Evolutionary conservation across 1,140 invertebrate genomes (phyloP).

Genomic region (Procambarus virginalis): DNA sequence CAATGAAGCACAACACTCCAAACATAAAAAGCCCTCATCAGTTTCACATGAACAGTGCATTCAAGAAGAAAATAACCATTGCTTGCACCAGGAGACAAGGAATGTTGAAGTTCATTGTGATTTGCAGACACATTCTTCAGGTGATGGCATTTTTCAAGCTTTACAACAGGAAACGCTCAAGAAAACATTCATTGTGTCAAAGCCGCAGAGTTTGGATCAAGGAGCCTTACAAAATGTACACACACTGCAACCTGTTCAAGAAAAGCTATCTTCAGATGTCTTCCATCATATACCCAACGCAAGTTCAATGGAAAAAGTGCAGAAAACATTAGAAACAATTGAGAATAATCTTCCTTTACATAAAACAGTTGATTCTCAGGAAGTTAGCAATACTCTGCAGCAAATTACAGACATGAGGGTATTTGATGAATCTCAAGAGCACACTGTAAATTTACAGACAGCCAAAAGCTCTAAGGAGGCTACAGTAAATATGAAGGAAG

Average conservation of each 20-base stretch:
- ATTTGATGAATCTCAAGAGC: conserved; percentile 6
- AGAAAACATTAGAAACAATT: background rate
- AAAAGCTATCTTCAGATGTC: conserved; percentile 29
- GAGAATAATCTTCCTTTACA: background rate
- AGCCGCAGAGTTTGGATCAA: background rate
- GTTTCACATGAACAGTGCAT: conserved; percentile 1
- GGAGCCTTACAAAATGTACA: background rate
- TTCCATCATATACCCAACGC: conserved; percentile 32
- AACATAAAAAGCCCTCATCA: background rate
- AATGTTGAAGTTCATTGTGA: conserved; percentile 14
- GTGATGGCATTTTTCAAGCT: background rate
- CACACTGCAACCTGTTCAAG: background rate
- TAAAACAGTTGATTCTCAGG: background rate
- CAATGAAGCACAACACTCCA: background rate
- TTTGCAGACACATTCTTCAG: background rate
- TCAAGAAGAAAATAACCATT: conserved; percentile 5
- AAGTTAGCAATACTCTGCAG: conserved; percentile 1
- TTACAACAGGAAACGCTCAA: background rate
- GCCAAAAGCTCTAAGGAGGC: background rate
- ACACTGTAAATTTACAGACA: background rate
- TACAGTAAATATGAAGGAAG: background rate
- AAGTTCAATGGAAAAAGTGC: background rate
- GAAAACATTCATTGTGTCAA: background rate
- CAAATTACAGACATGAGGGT: background rate
- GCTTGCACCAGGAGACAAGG: background rate